Conservation (phyloP, 2,113 vertebrate species). For the Silurus asotus region DNA sequence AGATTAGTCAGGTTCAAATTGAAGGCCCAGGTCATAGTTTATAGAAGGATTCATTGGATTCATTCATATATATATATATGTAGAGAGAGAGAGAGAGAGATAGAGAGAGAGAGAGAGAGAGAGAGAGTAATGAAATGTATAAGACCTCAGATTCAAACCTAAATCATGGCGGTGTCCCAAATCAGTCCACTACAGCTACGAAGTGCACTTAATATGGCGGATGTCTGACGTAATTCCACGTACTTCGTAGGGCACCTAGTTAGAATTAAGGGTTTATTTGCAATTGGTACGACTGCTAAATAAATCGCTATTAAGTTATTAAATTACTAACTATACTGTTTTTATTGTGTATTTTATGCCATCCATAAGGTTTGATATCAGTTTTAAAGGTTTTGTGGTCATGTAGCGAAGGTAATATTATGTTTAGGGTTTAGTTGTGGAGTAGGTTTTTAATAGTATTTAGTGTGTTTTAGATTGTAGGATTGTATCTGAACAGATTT, state of each 20-base stretch:
- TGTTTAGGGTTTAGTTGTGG: background rate
- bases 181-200: rapidly evolving
- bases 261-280: background rate
- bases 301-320: no score
- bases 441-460: background rate
- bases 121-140: no score
- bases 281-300: no score
- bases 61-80: background rate
- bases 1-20: background rate
- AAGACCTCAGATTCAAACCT: no score
- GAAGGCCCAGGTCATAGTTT: background rate
- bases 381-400: background rate
- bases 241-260: background rate
- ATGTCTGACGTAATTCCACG: background rate
- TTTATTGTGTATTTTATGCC: no score
- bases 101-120: no score
- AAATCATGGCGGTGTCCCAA: background rate
- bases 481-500: background rate
- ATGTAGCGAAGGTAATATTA: background rate
- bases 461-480: background rate
- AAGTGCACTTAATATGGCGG: background rate
- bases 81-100: no score
- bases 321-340: no score
- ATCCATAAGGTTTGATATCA: no score
- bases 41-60: background rate